Conservation (phyloP, 2,113 vertebrate genomes). For the Lophura nycthemera region DNA sequence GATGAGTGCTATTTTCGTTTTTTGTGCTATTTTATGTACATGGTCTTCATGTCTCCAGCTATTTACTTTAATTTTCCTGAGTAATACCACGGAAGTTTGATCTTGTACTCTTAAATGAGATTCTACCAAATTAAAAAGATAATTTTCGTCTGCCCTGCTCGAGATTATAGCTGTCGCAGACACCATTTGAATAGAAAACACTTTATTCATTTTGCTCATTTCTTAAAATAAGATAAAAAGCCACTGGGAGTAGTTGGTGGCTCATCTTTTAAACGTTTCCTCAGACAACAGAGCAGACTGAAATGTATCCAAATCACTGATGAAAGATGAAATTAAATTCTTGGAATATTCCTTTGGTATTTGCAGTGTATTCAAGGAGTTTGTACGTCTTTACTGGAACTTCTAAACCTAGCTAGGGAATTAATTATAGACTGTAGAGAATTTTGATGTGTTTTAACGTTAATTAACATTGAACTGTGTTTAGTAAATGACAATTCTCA, state of each 20-base stretch:
- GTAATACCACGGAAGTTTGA: not conserved
- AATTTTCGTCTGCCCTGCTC: not conserved
- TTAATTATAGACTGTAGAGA: not conserved
- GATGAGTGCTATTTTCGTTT: not conserved
- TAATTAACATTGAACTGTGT: not conserved
- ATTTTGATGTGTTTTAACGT: not conserved
- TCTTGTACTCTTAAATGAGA: not conserved
- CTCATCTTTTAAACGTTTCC: not conserved
- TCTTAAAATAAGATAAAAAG: not conserved
- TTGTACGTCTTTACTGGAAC: not conserved
- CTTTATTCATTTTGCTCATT: not conserved
- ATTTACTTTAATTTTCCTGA: not conserved
- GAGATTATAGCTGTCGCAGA: not conserved
- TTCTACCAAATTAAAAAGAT: not conserved
- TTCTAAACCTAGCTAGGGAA: not conserved
- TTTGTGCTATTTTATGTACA: not conserved
- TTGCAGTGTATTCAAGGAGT: not conserved
- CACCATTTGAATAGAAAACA: not conserved
- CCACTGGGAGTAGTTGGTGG: not conserved
- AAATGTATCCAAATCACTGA: conserved; percentile 1
- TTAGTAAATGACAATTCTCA: not conserved
- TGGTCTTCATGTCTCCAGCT: not conserved
- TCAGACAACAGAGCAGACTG: not conserved
- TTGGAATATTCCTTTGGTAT: not conserved
- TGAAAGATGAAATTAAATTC: not conserved